A percentile compares a stretch with the other conserved stretches of the same genome.
These are phyloP conservation scores for Chydorus sphaericus DNA, from an alignment of 2,888 invertebrate species.

Conservation along the genomic window DNA sequence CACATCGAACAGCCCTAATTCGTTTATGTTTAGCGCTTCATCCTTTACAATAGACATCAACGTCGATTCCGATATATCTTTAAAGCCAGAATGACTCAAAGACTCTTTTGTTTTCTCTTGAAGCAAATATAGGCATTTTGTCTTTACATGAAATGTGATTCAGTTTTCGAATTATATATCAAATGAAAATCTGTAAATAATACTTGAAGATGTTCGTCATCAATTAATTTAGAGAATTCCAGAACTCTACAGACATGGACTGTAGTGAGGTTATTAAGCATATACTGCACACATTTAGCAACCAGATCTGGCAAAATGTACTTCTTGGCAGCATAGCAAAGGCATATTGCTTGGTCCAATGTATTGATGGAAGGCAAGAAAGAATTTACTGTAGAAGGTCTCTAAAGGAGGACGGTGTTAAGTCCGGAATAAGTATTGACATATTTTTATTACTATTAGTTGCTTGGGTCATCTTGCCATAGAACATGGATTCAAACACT, in stretches of 20 bases:
- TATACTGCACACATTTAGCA: slow-evolving; percentile 62
- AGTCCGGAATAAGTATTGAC: slow-evolving; percentile 64
- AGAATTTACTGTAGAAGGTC: slow-evolving; percentile 53
- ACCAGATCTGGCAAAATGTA: slow-evolving; percentile 73
- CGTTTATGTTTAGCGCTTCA: too few species aligned
- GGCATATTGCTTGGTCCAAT: slow-evolving; percentile 71
- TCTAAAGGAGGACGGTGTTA: slow-evolving; percentile 72
- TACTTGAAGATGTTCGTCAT: too few species aligned
- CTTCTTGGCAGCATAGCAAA: slow-evolving; percentile 77
- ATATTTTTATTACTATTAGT: too few species aligned
- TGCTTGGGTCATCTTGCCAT: slow-evolving; percentile 57
- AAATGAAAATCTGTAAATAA: too few species aligned
- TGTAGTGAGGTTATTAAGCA: slow-evolving; percentile 66
- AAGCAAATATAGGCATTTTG: too few species aligned
- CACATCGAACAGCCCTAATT: too few species aligned
- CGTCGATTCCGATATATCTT: too few species aligned
- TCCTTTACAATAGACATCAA: too few species aligned
- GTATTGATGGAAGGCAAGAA: slow-evolving; percentile 52
- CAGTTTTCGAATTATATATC: too few species aligned
- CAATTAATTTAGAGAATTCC: slow-evolving; percentile 71
- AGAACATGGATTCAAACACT: slow-evolving; percentile 79
- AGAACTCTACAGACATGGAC: slow-evolving; percentile 71
- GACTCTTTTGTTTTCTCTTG: too few species aligned
- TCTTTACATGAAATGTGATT: too few species aligned
- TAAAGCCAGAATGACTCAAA: too few species aligned